Evolutionary conservation across 2,888 invertebrate species (phyloP).

Genomic region (Cheilosia impressa): DNA sequence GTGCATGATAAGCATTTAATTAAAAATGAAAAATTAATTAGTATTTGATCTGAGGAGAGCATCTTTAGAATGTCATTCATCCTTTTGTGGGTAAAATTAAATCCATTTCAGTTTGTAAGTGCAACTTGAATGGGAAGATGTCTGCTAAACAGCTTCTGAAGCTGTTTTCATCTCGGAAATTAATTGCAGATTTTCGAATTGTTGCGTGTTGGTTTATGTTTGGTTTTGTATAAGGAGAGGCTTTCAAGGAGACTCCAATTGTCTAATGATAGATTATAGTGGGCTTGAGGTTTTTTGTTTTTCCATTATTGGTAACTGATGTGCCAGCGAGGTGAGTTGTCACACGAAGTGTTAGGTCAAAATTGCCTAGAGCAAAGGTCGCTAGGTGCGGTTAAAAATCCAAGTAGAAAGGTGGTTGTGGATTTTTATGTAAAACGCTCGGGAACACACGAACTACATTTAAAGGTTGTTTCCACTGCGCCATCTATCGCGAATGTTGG

Average conservation of each 20-base stretch:
- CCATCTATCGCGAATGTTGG: too few species aligned
- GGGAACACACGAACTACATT: too few species aligned
- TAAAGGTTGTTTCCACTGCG: too few species aligned
- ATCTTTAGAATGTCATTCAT: slow-evolving; percentile 70
- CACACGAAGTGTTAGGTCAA: too few species aligned
- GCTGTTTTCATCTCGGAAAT: slow-evolving; percentile 18
- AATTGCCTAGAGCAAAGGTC: too few species aligned
- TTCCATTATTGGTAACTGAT: too few species aligned
- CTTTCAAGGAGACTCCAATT: background rate
- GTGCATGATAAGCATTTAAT: slow-evolving; percentile 74
- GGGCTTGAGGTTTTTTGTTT: too few species aligned
- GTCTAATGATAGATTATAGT: background rate
- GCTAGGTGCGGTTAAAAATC: too few species aligned
- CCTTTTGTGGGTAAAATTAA: slow-evolving; percentile 72
- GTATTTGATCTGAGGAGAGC: slow-evolving; percentile 72
- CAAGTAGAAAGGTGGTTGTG: too few species aligned
- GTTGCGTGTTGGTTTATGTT: background rate
- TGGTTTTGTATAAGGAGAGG: background rate
- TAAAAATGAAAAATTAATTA: slow-evolving; percentile 75
- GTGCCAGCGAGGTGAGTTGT: too few species aligned
- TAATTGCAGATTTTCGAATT: slow-evolving; percentile 24
- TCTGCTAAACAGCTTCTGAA: slow-evolving; percentile 53
- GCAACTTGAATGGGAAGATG: slow-evolving; percentile 48
- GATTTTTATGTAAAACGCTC: too few species aligned
- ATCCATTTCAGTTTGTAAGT: slow-evolving; percentile 70